A percentile compares a stretch with the other conserved stretches of the same genome.
Conservation (phyloP, 2,113 vertebrate species). For the Megaceryle torquata region DNA sequence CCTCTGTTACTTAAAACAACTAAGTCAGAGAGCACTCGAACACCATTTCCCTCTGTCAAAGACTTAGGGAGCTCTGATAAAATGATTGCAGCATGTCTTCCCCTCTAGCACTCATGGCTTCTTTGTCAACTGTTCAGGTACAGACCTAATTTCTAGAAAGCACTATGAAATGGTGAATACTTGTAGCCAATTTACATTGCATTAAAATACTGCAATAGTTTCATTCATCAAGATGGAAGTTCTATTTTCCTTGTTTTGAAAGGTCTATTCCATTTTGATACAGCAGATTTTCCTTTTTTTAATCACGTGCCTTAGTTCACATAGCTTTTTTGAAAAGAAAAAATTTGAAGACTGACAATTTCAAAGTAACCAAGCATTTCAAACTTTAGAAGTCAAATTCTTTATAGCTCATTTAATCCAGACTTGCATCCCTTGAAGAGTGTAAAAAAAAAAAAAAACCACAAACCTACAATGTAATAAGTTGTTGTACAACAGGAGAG, state of each 20-base stretch:
- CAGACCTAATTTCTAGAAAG: neutral
- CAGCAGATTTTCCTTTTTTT: neutral
- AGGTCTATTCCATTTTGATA: neutral
- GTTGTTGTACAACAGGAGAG: constrained; percentile 11
- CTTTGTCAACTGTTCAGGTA: neutral
- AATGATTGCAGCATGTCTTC: neutral
- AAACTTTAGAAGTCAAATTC: constrained; percentile 25
- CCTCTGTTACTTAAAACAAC: neutral
- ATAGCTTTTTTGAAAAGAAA: neutral
- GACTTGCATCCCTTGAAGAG: neutral
- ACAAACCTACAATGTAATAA: constrained; percentile 1
- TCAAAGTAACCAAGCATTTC: constrained; percentile 13
- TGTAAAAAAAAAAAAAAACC: neutral
- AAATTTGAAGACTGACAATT: neutral
- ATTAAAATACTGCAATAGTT: neutral
- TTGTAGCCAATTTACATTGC: neutral
- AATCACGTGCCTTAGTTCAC: neutral
- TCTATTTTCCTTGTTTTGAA: constrained; percentile 4
- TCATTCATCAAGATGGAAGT: constrained; percentile 9
- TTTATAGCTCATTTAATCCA: constrained; percentile 18
- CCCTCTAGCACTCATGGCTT: neutral
- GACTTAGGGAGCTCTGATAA: neutral
- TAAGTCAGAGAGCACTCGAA: neutral
- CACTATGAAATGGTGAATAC: neutral
- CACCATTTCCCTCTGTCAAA: neutral